Base-by-base conservation (phyloP, 37 sponge, comb jelly and placozoan species). In the Petrosia ficiformis region DNA sequence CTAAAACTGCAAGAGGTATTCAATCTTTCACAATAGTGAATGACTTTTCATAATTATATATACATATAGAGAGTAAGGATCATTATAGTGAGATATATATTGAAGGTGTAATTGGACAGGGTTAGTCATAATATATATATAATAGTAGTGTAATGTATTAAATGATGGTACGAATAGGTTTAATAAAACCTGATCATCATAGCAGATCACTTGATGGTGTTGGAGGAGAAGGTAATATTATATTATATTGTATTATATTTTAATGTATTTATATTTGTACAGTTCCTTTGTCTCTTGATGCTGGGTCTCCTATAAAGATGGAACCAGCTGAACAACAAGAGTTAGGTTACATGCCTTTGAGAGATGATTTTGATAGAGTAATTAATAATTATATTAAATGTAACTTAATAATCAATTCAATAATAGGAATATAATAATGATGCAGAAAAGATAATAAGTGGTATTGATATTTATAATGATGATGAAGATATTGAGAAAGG, bases 351-450 rank as follows among this genome's bases (percentile, higher is more conserved):
- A 73, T 87, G 70, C 95, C 93, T 5, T 64, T 84, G 58, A 94
- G 95, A 67, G 92, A 94, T 54, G 95, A 94, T 70, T 94, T 94
- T 87, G 95, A 94, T 22, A 70, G 64, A 57, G 90, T 77, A 68
- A 40, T 60, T 43, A 6, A 31, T 39, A 0, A n/a, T 22, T 40
- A 4, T 2, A 67, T 24, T 24, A 61, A 5, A 61, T 24, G 5
- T 61, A 61, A 8, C 5, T 10, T 19, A 48, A 48, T 19, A 19
- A 48, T 48, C 16, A 16, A 19, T 19, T 19, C 16, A 16, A 10
- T 16, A 48, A 48, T 72, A 90, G 78, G 90, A 95, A 71, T 88
- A 80, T 65, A 71, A 84, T 38, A 91, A 91, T 70, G 80, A 88
- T 65, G 84, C 86, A 11, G 96, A 95, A 72, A 42, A 70, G 21